These are phyloP conservation scores for Bothrops jararaca DNA, from an alignment of 2,113 vertebrate genomes.

Conservation along the genomic window DNA sequence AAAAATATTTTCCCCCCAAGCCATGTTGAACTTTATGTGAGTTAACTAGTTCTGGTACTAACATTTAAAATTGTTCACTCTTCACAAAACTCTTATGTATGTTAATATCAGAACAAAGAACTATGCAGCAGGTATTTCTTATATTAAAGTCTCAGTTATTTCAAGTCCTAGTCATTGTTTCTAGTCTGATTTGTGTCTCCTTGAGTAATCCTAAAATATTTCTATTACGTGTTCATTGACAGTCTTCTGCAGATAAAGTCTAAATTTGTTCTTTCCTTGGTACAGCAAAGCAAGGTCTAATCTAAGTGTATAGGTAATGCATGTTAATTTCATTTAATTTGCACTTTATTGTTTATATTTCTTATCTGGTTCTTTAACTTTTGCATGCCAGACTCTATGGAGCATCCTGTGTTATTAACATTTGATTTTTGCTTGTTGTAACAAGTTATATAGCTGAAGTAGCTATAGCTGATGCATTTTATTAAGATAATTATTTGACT, in stretches of 20 bases:
- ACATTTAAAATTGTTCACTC: not conserved
- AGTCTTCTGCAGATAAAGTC: not conserved
- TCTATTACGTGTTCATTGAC: slow-evolving; percentile 4
- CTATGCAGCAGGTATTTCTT: not conserved
- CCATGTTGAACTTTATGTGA: not conserved
- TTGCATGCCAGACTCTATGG: not conserved
- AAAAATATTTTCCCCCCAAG: not conserved
- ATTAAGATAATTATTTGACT: not conserved
- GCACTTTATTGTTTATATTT: not conserved
- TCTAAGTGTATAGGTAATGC: not conserved
- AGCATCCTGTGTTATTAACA: not conserved
- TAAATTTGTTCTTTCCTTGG: not conserved
- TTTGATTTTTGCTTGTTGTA: not conserved
- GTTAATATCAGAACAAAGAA: not conserved
- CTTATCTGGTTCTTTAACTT: not conserved
- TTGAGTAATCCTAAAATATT: not conserved
- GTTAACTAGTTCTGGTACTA: not conserved
- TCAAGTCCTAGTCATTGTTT: not conserved
- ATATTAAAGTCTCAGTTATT: not conserved
- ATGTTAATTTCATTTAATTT: not conserved
- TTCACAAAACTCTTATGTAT: not conserved
- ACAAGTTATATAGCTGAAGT: not conserved
- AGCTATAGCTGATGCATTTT: not conserved
- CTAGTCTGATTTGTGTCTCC: not conserved
- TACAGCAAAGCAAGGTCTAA: not conserved